Base-by-base conservation (phyloP, 2,797 vertebrate species). In the Malurus leucopterus region DNA sequence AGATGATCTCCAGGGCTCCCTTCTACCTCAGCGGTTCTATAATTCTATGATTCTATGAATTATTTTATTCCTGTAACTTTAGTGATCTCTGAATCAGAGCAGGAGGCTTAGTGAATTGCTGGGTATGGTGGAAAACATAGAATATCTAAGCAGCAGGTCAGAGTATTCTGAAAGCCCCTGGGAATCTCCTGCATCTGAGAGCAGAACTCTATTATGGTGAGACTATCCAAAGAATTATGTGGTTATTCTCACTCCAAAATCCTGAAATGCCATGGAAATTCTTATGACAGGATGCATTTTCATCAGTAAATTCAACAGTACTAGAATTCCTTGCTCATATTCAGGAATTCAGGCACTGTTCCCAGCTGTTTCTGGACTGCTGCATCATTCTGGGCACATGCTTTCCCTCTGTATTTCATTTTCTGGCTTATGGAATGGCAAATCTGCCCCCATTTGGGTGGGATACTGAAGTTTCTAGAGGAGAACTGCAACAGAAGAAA, bases 1-100 rank as follows among this genome's bases (percentile, higher is more conserved):
- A 13, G 75, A 22, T 34, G 62, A 54, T 87, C 54, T 83, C 78
- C 47, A 61, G 75, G 54, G 81, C 18, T 27, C 14, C 41, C 63
- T 84, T 88, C 78, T 47, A 21, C 64, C 27, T 83, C 72, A 85
- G 18, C 75, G 83, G 17, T 47, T 75, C 63, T 75, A 75, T 30
- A 75, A 7, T 74, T 84, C 77, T 72, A 1, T 64, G 43, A 55
- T 51, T 75, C 64, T 50, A 17, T 91, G 75, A 83, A 90, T 89
- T 83, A 77, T 91, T 93, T 94, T 76, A 71, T 79, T 81, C 54
- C 68, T 70, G 21, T 88, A 82, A 88, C 49, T 90, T 72, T 17
- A 63, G 78, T 36, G 57, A 67, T 79, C 64, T 94, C 65, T 82
- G 68, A 82, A 74, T 86, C 78, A 86, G 72, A 90, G 58, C 58